These are phyloP conservation scores for Drepanosiphum platanoidis DNA, from an alignment of 2,888 invertebrate species.

Conservation along the genomic window DNA sequence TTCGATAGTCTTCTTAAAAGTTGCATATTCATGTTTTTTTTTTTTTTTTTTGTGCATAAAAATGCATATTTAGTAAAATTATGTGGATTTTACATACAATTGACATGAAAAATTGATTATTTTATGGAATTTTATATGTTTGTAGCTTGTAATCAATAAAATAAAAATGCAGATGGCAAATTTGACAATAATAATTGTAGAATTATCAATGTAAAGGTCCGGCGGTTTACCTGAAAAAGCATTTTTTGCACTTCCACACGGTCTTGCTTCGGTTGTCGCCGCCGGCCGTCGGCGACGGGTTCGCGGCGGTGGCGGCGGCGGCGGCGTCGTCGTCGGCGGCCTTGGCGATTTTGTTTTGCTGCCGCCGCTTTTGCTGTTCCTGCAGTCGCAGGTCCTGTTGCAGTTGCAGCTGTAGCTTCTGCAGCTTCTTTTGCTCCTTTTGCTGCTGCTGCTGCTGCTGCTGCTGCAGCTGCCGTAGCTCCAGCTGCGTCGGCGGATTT, in stretches of 20 bases:
- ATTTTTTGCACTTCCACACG: conserved; percentile 90
- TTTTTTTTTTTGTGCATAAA: too few species aligned
- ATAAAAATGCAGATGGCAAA: too few species aligned
- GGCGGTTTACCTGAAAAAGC: conserved; percentile 86
- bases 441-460: background rate
- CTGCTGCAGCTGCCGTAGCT: background rate
- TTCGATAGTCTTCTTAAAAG: too few species aligned
- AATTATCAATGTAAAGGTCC: too few species aligned
- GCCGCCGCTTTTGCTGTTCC: background rate
- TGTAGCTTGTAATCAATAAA: too few species aligned
- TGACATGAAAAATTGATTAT: too few species aligned
- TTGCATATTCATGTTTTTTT: too few species aligned
- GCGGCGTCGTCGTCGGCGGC: conserved; percentile 53
- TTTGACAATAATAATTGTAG: too few species aligned
- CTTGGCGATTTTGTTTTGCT: background rate
- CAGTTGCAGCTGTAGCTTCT: background rate
- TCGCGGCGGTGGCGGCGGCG: conserved; percentile 22
- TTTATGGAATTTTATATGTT: too few species aligned
- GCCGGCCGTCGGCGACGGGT: background rate
- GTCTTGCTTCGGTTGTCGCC: conserved; percentile 69
- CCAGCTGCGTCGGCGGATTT: too few species aligned
- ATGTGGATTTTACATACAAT: too few species aligned
- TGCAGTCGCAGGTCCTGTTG: background rate
- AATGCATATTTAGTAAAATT: too few species aligned
- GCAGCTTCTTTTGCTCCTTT: background rate